A percentile compares a stretch with the other conserved stretches of the same genome.
Evolutionary conservation across 2,888 invertebrate genomes (phyloP).

Genomic region (Baronia brevicornis): DNA sequence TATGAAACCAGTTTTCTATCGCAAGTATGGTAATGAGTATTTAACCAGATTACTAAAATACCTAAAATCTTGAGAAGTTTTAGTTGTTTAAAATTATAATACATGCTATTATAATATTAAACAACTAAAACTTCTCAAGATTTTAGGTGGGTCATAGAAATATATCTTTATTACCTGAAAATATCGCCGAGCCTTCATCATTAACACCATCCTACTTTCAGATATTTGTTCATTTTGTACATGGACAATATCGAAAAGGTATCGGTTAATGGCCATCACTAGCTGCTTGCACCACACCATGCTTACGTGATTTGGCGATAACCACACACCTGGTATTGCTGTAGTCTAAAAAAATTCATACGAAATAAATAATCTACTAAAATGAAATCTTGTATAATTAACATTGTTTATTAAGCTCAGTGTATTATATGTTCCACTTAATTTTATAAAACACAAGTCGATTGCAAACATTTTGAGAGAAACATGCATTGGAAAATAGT

Average conservation of each 20-base stretch:
- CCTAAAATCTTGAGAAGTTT: no score
- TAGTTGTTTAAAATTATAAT: no score
- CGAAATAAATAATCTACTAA: slow-evolving; percentile 18
- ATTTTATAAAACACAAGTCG: no score
- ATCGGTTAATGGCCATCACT: slow-evolving; percentile 84
- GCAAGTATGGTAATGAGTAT: no score
- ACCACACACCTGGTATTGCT: slow-evolving; percentile 88
- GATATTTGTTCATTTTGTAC: slow-evolving; percentile 48
- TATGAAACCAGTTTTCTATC: no score
- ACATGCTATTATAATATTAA: no score
- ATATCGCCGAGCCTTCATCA: slow-evolving; percentile 39
- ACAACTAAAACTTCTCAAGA: slow-evolving; percentile 3
- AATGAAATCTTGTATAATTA: neutral
- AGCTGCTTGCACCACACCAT: slow-evolving; percentile 96
- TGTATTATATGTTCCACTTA: no score
- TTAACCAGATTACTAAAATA: no score
- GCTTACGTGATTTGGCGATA: slow-evolving; percentile 91
- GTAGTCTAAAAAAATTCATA: slow-evolving; percentile 79
- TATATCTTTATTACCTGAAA: slow-evolving; percentile 44
- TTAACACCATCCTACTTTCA: slow-evolving; percentile 33
- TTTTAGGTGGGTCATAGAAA: neutral
- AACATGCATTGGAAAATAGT: no score
- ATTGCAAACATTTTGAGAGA: no score
- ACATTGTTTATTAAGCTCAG: neutral
- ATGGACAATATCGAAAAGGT: slow-evolving; percentile 88